These are phyloP conservation scores for Chloroceryle aenea DNA, from an alignment of 2,113 vertebrate genomes.

Conservation along the genomic window DNA sequence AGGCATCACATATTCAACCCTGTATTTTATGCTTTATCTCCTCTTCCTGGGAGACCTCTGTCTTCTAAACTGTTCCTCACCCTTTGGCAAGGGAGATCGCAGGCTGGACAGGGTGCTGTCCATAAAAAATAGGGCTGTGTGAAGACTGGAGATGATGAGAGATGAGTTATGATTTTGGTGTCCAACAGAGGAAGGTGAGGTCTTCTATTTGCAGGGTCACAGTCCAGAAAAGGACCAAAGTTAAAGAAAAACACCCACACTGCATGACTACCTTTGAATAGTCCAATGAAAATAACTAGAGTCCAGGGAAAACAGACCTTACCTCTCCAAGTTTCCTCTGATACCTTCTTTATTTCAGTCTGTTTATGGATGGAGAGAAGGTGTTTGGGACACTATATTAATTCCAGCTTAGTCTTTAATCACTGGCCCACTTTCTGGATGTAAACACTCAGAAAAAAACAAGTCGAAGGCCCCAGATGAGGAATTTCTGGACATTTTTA, in stretches of 20 bases:
- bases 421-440: neutral
- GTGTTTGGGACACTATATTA: neutral
- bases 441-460: neutral
- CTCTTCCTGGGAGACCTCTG: neutral
- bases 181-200: neutral
- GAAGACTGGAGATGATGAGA: neutral
- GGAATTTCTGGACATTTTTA: neutral
- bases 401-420: neutral
- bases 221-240: neutral
- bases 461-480: neutral
- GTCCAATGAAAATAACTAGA: neutral
- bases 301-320: conserved; percentile 11
- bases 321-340: conserved; percentile 14
- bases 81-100: neutral
- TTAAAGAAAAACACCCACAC: neutral
- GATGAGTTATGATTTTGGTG: neutral
- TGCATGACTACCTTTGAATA: neutral
- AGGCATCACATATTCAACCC: neutral
- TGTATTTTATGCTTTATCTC: neutral
- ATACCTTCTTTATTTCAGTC: conserved; percentile 33
- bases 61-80: neutral
- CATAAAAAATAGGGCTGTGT: neutral
- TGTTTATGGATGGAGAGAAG: conserved; percentile 15
- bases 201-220: neutral
- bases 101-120: neutral